Evolutionary conservation across 2,113 vertebrate species (phyloP).

Genomic region (Oncorhynchus gorbuscha): DNA sequence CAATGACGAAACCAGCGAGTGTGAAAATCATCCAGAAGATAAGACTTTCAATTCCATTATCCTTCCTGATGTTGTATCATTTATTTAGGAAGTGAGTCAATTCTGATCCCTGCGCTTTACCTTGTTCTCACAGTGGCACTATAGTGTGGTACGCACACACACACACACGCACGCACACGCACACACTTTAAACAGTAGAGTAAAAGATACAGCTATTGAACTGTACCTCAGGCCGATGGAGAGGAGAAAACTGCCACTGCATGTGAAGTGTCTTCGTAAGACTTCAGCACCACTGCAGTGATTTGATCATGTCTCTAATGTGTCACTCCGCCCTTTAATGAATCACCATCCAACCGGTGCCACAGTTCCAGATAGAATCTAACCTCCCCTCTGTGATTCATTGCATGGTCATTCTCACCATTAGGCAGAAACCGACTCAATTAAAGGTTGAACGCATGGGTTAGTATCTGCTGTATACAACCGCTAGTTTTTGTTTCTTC

Average conservation of each 20-base stretch:
- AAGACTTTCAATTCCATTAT: constrained; percentile 1
- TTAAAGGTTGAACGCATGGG: not conserved
- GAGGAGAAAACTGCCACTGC: not conserved
- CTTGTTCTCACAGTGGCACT: not conserved
- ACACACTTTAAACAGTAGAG: not conserved
- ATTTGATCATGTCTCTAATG: not conserved
- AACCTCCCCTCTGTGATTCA: not conserved
- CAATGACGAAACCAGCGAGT: not conserved
- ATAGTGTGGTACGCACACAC: no score
- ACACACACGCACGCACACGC: no score
- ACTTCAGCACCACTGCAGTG: not conserved
- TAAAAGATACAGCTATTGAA: not conserved
- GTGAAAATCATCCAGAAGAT: not conserved
- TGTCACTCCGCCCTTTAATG: not conserved
- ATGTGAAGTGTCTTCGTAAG: not conserved
- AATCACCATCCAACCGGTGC: not conserved
- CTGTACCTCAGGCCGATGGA: not conserved
- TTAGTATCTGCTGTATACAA: not conserved
- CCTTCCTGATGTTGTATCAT: not conserved
- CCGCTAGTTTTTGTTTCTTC: not conserved
- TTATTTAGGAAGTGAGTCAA: constrained; percentile 11
- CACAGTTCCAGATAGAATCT: not conserved
- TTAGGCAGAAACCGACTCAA: not conserved
- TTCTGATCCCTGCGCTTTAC: not conserved
- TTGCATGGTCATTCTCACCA: not conserved